A percentile compares a stretch with the other conserved stretches of the same genome.
These are phyloP conservation scores for Glaucomys volans DNA, from an alignment of 2,113 vertebrate species.

Conservation along the genomic window DNA sequence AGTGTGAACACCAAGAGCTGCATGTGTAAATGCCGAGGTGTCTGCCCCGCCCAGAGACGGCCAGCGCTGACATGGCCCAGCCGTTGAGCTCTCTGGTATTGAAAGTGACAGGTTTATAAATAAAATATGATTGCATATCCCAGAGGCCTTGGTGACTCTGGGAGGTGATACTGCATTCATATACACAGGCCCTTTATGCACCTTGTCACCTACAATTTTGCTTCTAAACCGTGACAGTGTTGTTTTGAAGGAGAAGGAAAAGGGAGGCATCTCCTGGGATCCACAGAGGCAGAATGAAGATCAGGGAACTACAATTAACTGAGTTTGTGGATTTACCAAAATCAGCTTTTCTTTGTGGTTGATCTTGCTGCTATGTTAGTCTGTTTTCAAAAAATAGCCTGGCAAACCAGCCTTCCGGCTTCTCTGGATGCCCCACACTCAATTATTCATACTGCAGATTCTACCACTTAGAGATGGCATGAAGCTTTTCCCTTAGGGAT, in stretches of 20 bases:
- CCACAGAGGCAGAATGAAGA: background rate
- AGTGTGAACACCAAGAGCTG: background rate
- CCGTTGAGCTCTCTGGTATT: background rate
- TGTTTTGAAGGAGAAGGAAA: background rate
- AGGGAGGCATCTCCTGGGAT: background rate
- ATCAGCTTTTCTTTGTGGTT: background rate
- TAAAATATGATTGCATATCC: slow-evolving; percentile 1
- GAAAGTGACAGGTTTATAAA: slow-evolving; percentile 47
- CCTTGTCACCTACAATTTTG: background rate
- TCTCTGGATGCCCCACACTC: background rate
- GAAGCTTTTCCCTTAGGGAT: background rate
- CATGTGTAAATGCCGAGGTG: accelerated
- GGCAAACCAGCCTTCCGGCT: background rate
- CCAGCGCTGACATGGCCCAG: background rate
- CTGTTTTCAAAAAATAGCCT: background rate
- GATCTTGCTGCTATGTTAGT: background rate
- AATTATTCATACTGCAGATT: background rate
- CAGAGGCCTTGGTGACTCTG: background rate
- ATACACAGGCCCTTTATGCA: background rate
- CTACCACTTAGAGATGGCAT: background rate
- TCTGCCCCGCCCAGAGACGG: accelerated
- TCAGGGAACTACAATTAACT: background rate
- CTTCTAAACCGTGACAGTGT: background rate
- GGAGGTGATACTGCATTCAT: background rate
- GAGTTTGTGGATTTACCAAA: background rate